Evolutionary conservation across 2,797 vertebrate species (phyloP).

Genomic region (Hypotaenidia okinawae): DNA sequence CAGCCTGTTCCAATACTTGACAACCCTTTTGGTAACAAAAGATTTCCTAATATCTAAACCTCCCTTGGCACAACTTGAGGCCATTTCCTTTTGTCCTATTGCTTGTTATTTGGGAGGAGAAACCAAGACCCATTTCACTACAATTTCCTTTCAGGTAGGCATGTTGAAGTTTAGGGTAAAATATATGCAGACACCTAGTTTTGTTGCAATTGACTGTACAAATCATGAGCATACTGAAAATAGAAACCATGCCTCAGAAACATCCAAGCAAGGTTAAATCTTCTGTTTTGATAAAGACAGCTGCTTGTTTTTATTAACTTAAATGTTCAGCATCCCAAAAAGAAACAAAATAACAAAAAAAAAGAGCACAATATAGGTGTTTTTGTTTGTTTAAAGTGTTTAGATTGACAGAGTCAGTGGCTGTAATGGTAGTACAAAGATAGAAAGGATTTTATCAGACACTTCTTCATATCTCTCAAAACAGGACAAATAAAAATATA

Average conservation of each 20-base stretch:
- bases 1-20: too few relatives aligned
- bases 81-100: too few relatives aligned
- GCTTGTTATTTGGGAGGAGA: too few relatives aligned
- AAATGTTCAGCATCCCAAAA: not conserved
- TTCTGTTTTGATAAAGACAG: not conserved
- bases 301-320: not conserved
- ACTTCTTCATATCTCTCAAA: not conserved
- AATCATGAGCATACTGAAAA: not conserved
- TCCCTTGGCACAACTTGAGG: too few relatives aligned
- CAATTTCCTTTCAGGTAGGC: too few relatives aligned
- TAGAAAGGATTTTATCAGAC: not conserved
- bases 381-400: not conserved
- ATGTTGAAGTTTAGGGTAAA: not conserved
- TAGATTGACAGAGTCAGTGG: not conserved
- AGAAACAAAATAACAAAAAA: not conserved
- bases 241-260: not conserved
- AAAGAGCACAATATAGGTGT: not conserved
- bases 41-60: too few relatives aligned
- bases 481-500: not conserved
- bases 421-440: not conserved
- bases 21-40: too few relatives aligned
- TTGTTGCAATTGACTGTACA: not conserved
- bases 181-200: not conserved
- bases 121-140: too few relatives aligned
- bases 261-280: not conserved